A percentile compares a stretch with the other conserved stretches of the same genome.
Conservation (phyloP, 2,797 vertebrate species). For the Danionella dracula region DNA sequence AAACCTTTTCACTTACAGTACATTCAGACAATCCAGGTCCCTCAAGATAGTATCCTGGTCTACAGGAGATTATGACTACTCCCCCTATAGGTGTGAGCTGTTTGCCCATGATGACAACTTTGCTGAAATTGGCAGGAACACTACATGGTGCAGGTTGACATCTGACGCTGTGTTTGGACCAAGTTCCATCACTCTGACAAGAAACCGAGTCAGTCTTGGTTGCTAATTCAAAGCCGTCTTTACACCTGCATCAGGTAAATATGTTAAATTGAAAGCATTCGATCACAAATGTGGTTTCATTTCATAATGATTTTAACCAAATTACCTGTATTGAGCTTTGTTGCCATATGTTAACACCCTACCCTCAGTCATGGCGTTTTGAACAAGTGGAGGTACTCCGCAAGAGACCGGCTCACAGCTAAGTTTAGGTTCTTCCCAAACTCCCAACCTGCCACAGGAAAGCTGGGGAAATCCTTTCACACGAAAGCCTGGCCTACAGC, state of each 20-base stretch:
- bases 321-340: constrained; percentile 85
- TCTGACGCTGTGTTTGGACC: constrained; percentile 78
- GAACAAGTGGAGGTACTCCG: constrained; percentile 76
- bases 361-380: constrained; percentile 71
- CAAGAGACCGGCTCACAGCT: constrained; percentile 82
- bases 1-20: constrained; percentile 64
- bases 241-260: constrained; percentile 72
- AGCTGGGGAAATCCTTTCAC: constrained; percentile 73
- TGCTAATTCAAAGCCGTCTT: constrained; percentile 75
- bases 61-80: constrained; percentile 76
- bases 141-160: constrained; percentile 77
- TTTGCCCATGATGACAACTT: constrained; percentile 64
- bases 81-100: constrained; percentile 75
- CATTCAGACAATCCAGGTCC: constrained; percentile 75
- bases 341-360: constrained; percentile 77
- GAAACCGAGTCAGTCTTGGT: constrained; percentile 64
- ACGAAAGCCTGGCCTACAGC: constrained; percentile 80
- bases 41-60: constrained; percentile 77
- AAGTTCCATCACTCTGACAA: constrained; percentile 82
- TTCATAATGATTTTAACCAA: not conserved
- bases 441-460: constrained; percentile 75
- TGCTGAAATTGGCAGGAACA: constrained; percentile 69
- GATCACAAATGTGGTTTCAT: not conserved
- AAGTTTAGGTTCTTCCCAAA: constrained; percentile 82
- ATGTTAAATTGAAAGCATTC: not conserved